Conservation (phyloP, 2,888 invertebrate genomes). For the Drosophila mimica region DNA sequence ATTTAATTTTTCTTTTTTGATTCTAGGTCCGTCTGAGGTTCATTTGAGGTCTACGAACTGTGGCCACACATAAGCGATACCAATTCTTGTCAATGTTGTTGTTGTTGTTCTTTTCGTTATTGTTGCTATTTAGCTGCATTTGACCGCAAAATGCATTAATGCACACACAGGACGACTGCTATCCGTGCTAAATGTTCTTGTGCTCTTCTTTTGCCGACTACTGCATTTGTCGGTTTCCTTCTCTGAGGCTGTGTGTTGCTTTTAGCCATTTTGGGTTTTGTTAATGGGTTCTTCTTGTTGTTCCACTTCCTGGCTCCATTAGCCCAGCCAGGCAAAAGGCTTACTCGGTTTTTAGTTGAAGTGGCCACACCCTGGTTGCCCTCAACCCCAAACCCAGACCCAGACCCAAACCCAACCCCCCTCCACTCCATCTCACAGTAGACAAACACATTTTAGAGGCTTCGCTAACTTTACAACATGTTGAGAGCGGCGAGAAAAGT, state of each 20-base stretch:
- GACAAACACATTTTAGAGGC: constrained; percentile 70
- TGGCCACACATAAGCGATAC: constrained; percentile 29
- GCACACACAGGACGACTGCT: constrained; percentile 27
- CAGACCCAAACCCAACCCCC: not conserved
- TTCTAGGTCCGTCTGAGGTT: constrained; percentile 21
- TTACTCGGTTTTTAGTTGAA: constrained; percentile 68
- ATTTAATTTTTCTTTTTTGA: constrained; percentile 5
- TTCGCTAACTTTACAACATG: constrained; percentile 57
- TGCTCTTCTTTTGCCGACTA: not conserved
- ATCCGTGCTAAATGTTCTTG: constrained; percentile 38
- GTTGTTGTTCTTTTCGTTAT: constrained; percentile 2
- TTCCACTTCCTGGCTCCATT: constrained; percentile 69
- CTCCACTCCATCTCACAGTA: constrained; percentile 22
- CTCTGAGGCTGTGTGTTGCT: constrained; percentile 30
- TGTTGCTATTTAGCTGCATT: constrained; percentile 43
- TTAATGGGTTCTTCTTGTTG: constrained; percentile 63
- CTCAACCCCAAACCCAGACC: not conserved
- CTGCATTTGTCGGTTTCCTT: constrained; percentile 8
- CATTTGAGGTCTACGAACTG: constrained; percentile 73
- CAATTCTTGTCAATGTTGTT: constrained; percentile 19
- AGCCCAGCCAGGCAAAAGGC: constrained; percentile 63
- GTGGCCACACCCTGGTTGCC: constrained; percentile 67
- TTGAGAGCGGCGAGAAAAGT: constrained; percentile 25
- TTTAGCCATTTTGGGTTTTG: constrained; percentile 53
- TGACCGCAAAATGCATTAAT: constrained; percentile 70